Evolutionary conservation across 2,888 invertebrate species (phyloP), one percentile per base, ranked within the genome.

Genomic region (Campoplex nolae): DNA sequence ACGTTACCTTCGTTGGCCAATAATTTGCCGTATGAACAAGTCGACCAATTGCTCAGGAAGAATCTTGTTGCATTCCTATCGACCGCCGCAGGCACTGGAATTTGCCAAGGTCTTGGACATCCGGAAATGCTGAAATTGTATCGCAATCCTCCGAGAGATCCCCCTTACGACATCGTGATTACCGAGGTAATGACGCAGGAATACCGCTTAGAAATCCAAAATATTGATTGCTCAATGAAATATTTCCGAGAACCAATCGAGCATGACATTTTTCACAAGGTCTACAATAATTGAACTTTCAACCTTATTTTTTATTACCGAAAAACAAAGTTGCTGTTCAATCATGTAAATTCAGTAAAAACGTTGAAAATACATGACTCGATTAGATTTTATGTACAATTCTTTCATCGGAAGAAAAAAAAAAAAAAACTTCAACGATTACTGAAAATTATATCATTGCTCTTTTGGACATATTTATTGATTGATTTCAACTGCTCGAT

Each of bases 91-190:
- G 93, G 93, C 0, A 92, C 91, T 32, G 58, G 74, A 0, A 0
- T 91, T 13, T 93, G 93, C 71, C 76, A 89, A 6, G 0, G 88
- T 18, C 78, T 93, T 9, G 89, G 74, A 0, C 3, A 90, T 28
- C 90, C 92, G 0, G n/a, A 87, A 35, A 32, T 93, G 0, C 87
- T 89, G 32, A 78, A 90, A 42, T 71, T 93, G 0, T 80, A 91
- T 6, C 84, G 71, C 7, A 88, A 92, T 88, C 92, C 92, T 16
- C 92, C 92, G n/a, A 87, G 78, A 1, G 85, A 92, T 90, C 93
- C 93, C 54, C 91, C 93, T 16, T 93, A 93, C 76, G 92, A 93
- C 71, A 80, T 91, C 13, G 62, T 93, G 0, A 87, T 93, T 28
- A 89, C 88, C 0, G 93, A 93, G 90, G 92, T 93, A 88, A 88